phyloP scores from a whole-genome alignment of 2,113 vertebrate genomes.

The Aplodontia rufa region DNA sequence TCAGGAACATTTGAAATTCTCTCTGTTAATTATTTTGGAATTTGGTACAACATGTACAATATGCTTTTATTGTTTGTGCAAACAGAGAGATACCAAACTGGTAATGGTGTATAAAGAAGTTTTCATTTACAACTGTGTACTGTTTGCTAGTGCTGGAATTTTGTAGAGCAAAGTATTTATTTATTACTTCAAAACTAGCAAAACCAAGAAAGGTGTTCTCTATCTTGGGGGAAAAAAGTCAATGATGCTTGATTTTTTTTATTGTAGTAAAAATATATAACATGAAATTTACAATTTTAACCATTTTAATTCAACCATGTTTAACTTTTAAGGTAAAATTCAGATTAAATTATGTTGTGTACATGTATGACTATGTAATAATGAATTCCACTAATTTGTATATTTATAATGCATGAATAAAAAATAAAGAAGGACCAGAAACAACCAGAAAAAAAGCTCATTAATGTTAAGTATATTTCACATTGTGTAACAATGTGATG shows the following conservation, averaged over 20 bases:
- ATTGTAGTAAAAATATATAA: conserved; percentile 17
- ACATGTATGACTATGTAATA: too few species aligned
- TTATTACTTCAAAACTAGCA: conserved; percentile 44
- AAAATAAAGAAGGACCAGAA: too few species aligned
- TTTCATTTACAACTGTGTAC: conserved; percentile 38
- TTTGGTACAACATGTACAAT: not conserved
- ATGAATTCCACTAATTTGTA: too few species aligned
- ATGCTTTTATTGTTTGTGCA: conserved; percentile 4
- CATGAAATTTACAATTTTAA: not conserved
- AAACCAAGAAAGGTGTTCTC: conserved; percentile 42
- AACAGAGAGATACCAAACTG: not conserved
- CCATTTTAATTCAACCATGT: not conserved
- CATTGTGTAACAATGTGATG: not conserved
- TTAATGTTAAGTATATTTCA: not conserved
- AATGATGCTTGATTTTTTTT: conserved; percentile 44
- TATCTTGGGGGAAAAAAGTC: not conserved
- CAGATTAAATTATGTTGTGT: too few species aligned
- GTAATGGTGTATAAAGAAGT: not conserved
- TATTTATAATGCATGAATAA: too few species aligned
- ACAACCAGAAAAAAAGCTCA: not conserved
- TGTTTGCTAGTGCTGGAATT: conserved; percentile 27
- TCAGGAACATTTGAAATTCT: not conserved
- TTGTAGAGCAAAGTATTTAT: conserved; percentile 2
- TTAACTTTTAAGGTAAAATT: not conserved
- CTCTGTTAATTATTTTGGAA: not conserved